Evolutionary conservation across 2,888 invertebrate species (phyloP).

Genomic region (Saturnia pavonia): DNA sequence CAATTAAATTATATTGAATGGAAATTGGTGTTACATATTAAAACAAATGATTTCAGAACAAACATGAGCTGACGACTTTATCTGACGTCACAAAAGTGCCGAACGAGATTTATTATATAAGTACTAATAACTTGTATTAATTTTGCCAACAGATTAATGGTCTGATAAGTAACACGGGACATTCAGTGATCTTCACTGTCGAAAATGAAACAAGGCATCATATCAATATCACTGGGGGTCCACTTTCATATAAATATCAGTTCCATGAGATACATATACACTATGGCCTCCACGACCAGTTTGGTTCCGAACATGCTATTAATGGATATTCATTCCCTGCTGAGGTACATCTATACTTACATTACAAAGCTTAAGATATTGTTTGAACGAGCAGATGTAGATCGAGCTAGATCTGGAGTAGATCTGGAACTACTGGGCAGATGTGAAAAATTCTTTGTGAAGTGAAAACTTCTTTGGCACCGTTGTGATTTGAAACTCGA

Average conservation of each 20-base stretch:
- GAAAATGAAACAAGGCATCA: conserved; percentile 92
- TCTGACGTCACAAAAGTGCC: no score
- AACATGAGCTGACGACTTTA: no score
- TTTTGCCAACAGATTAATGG: conserved; percentile 89
- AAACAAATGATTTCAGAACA: no score
- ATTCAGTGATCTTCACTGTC: conserved; percentile 95
- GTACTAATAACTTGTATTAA: not conserved
- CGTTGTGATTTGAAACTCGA: no score
- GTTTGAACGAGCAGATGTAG: no score
- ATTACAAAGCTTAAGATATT: not conserved
- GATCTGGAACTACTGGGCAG: no score
- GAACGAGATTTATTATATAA: not conserved
- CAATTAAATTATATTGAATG: no score
- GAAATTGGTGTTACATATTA: no score
- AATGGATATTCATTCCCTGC: conserved; percentile 98
- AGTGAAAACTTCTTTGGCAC: no score
- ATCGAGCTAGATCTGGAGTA: no score
- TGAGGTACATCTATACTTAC: conserved; percentile 87
- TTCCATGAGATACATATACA: conserved; percentile 97
- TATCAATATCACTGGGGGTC: conserved; percentile 97
- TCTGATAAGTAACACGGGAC: conserved; percentile 95
- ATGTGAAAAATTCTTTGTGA: no score
- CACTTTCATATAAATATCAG: conserved; percentile 96
- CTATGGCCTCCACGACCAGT: conserved; percentile 94
- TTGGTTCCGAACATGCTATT: conserved; percentile 98